Evolutionary conservation across 2,113 vertebrate species (phyloP).

Genomic region (Myiopsitta monachus): DNA sequence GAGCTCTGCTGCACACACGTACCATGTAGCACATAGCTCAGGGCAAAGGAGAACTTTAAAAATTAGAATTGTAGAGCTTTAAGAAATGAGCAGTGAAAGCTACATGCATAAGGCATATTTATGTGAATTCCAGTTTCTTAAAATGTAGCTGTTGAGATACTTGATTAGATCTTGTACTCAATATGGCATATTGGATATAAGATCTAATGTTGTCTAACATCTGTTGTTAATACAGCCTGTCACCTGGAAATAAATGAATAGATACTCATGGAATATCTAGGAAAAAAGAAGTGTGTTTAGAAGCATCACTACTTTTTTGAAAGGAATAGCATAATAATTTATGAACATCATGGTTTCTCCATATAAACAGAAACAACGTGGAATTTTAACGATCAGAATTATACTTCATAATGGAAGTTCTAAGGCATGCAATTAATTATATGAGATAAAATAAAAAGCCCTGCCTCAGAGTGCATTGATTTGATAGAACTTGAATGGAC

Average conservation of each 20-base stretch:
- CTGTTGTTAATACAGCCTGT: constrained; percentile 23
- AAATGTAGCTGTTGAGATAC: background rate
- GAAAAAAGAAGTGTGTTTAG: background rate
- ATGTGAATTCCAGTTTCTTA: background rate
- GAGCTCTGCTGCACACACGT: background rate
- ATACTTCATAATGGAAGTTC: background rate
- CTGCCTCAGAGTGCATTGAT: background rate
- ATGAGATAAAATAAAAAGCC: background rate
- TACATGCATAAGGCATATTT: background rate
- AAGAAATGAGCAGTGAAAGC: background rate
- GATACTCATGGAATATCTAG: background rate
- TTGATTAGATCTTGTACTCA: constrained; percentile 21
- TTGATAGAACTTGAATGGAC: background rate
- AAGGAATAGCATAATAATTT: background rate
- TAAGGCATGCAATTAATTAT: background rate
- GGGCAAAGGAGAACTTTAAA: background rate
- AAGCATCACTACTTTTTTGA: background rate
- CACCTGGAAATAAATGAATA: constrained; percentile 27
- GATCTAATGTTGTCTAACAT: constrained; percentile 18
- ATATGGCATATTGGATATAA: background rate
- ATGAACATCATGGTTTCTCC: background rate
- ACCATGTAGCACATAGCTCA: background rate
- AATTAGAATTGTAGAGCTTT: background rate
- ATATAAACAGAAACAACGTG: background rate
- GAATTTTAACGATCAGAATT: background rate